Conservation (phyloP, 2,888 invertebrate genomes). For the Noctua comes region DNA sequence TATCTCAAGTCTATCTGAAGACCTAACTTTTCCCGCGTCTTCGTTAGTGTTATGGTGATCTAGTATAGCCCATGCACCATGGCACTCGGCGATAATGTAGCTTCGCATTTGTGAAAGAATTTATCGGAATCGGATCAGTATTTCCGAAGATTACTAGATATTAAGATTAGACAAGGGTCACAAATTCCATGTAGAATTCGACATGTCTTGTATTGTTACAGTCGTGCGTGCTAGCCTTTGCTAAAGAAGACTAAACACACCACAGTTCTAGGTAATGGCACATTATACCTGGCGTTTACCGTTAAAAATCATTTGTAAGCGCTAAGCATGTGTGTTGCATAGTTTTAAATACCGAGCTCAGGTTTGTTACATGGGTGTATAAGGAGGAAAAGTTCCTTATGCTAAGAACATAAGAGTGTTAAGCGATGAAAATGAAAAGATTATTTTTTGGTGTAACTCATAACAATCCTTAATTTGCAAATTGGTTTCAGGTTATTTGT, state of each 20-base stretch:
- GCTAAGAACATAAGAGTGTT: not conserved
- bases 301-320: constrained; percentile 54
- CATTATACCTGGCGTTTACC: constrained; percentile 52
- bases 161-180: not conserved
- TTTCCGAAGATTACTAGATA: not conserved
- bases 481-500: not conserved
- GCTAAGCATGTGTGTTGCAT: constrained; percentile 38
- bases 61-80: not conserved
- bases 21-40: not conserved
- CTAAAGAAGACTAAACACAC: constrained; percentile 39
- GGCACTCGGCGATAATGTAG: not conserved
- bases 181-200: constrained; percentile 18
- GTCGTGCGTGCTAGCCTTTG: constrained; percentile 28
- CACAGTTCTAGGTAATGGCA: constrained; percentile 50
- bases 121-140: not conserved
- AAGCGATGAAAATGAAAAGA: not conserved
- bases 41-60: not conserved
- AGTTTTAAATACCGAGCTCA: constrained; percentile 32
- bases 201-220: constrained; percentile 32
- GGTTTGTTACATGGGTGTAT: not conserved
- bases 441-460: not conserved
- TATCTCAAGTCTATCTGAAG: too few species aligned
- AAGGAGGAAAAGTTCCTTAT: not conserved
- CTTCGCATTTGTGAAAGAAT: not conserved
- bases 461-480: not conserved